A percentile compares a stretch with the other conserved stretches of the same genome.
Evolutionary conservation across 2,113 vertebrate genomes (phyloP).

Genomic region (Seriola quinqueradiata): DNA sequence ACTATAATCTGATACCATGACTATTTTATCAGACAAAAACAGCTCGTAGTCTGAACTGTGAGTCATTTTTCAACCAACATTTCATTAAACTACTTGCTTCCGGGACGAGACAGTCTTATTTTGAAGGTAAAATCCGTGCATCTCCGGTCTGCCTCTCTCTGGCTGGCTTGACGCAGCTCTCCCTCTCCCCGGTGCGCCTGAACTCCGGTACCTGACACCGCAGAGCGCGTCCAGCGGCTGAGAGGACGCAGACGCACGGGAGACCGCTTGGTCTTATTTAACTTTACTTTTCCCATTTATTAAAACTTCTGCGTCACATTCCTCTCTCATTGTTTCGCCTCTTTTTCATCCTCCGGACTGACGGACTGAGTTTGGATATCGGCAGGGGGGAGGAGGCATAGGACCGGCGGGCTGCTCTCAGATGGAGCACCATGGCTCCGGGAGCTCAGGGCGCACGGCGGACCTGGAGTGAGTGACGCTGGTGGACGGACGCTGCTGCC

Average conservation of each 20-base stretch:
- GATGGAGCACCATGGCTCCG: conserved; percentile 78
- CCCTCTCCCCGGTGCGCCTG: conserved; percentile 72
- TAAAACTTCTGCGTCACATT: conserved; percentile 57
- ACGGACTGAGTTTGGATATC: conserved; percentile 74
- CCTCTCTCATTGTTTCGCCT: background rate
- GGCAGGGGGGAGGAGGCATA: conserved; percentile 47
- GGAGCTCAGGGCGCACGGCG: conserved; percentile 76
- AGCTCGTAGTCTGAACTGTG: background rate
- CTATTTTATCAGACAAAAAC: background rate
- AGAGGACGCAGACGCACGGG: conserved; percentile 61
- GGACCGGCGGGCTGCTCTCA: conserved; percentile 70
- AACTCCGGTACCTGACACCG: conserved; percentile 77
- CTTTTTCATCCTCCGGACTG: conserved; percentile 28
- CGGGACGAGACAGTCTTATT: conserved; percentile 56
- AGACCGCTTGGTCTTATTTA: conserved; percentile 22
- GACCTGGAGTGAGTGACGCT: conserved; percentile 75
- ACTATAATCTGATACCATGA: too few species aligned
- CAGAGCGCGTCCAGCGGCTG: conserved; percentile 69
- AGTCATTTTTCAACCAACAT: too few species aligned
- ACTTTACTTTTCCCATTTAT: conserved; percentile 67
- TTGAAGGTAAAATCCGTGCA: conserved; percentile 45
- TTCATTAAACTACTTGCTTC: conserved; percentile 15
- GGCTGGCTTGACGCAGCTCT: conserved; percentile 64
- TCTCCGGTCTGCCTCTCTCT: conserved; percentile 26
- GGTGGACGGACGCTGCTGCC: conserved; percentile 77